A percentile compares a stretch with the other conserved stretches of the same genome.
These are phyloP conservation scores for Gandaritis pyraliata DNA, from an alignment of 2,888 invertebrate species.

Conservation along the genomic window DNA sequence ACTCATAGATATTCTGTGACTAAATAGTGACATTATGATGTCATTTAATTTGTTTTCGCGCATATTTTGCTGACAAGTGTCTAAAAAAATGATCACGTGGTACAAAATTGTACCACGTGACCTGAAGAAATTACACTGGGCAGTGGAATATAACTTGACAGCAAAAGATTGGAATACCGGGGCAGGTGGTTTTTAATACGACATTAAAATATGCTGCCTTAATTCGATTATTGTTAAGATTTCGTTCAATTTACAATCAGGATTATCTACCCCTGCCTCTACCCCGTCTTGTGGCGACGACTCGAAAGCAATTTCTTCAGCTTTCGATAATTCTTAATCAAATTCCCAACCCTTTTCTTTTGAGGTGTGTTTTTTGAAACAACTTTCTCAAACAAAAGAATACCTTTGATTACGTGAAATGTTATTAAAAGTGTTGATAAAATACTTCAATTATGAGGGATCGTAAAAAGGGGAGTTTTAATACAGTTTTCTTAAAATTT, in stretches of 20 bases:
- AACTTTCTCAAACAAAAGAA: constrained; percentile 23
- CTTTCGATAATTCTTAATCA: constrained; percentile 57
- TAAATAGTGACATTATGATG: no score
- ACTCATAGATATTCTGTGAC: no score
- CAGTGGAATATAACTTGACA: no score
- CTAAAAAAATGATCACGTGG: no score
- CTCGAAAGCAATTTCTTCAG: constrained; percentile 42
- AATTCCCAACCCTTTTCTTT: constrained; percentile 52
- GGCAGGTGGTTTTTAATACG: no score
- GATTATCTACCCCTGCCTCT: constrained; percentile 58
- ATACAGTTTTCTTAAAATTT: constrained; percentile 23
- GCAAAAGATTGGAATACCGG: no score
- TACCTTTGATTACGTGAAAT: constrained; percentile 27
- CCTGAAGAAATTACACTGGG: no score
- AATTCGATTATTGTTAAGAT: constrained; percentile 68
- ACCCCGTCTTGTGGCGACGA: constrained; percentile 37
- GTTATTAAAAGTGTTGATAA: constrained; percentile 24
- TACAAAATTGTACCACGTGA: no score
- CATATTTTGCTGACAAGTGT: no score
- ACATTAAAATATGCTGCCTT: constrained; percentile 58
- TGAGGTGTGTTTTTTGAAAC: constrained; percentile 32
- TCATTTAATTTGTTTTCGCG: no score
- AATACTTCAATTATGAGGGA: constrained; percentile 23
- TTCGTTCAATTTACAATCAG: constrained; percentile 66
- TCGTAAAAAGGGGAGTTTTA: constrained; percentile 9